Conservation (phyloP, 2,888 invertebrate genomes). For the Dasypogon diadema region DNA sequence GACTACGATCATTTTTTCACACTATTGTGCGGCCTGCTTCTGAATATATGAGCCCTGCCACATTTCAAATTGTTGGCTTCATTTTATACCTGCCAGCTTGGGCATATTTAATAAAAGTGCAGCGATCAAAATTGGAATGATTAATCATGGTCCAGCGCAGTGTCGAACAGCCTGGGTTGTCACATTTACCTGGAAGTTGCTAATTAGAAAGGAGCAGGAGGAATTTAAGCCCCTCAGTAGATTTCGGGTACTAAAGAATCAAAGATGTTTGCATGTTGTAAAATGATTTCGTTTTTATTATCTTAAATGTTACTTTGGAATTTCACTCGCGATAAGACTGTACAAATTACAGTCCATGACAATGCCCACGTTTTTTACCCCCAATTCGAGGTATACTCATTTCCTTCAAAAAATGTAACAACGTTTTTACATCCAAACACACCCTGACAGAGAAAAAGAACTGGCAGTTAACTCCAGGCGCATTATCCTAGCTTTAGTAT, state of each 20-base stretch:
- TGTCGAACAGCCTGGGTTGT: not conserved
- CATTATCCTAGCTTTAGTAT: not conserved
- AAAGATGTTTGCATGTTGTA: not conserved
- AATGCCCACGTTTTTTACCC: not conserved
- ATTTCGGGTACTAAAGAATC: not conserved
- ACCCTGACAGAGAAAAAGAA: not conserved
- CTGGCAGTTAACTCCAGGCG: not conserved
- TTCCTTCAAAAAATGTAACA: too few species aligned
- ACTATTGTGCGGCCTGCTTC: slow-evolving; percentile 14
- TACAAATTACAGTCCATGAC: not conserved
- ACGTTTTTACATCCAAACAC: not conserved
- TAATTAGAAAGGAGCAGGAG: not conserved
- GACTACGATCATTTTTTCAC: slow-evolving; percentile 41
- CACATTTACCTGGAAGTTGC: not conserved
- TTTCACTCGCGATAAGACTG: not conserved
- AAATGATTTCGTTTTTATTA: not conserved
- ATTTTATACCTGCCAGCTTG: slow-evolving; percentile 8
- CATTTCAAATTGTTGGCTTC: slow-evolving; percentile 31
- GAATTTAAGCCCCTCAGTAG: too few species aligned
- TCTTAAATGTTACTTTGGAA: not conserved
- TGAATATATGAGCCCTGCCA: slow-evolving; percentile 32
- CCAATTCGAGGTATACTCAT: too few species aligned
- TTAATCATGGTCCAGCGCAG: not conserved
- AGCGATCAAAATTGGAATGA: not conserved
- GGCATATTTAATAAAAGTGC: not conserved